Percentiles rank a stretch among this genome's conserved stretches.
These are phyloP conservation scores for Stenodera caucasica DNA, from an alignment of 2,888 invertebrate genomes.

Conservation along the genomic window DNA sequence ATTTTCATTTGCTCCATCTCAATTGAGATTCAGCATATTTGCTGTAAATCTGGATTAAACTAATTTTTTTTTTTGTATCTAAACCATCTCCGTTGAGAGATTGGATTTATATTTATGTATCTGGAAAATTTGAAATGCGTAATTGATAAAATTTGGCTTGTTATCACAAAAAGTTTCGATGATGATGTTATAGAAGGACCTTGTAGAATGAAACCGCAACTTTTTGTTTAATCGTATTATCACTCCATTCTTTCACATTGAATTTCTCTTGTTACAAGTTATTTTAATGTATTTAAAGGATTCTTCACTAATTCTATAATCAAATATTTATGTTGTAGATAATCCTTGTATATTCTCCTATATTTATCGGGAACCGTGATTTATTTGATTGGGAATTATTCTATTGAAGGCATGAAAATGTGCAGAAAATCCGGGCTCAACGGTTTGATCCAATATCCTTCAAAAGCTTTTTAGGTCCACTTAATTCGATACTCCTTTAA, in stretches of 20 bases:
- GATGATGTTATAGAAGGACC: too few species aligned
- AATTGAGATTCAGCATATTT: too few species aligned
- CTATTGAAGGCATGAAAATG: constrained; percentile 21
- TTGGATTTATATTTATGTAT: neutral
- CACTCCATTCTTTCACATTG: constrained; percentile 16
- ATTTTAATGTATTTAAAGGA: neutral
- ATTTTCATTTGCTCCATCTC: too few species aligned
- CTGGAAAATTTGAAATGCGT: neutral
- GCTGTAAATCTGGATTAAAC: too few species aligned
- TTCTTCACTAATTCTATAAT: too few species aligned
- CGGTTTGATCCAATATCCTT: constrained; percentile 26
- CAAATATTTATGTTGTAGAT: too few species aligned
- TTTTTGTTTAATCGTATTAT: constrained; percentile 32
- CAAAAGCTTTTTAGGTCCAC: constrained; percentile 24
- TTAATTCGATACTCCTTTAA: constrained; percentile 31
- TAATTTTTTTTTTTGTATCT: too few species aligned
- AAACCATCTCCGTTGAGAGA: neutral
- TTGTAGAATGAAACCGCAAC: constrained; percentile 18
- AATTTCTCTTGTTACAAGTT: neutral
- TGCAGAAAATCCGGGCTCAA: constrained; percentile 36
- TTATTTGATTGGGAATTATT: too few species aligned
- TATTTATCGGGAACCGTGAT: too few species aligned
- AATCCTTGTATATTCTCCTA: too few species aligned
- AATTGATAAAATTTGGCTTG: neutral
- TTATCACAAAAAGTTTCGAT: too few species aligned